Evolutionary conservation across 2,797 vertebrate species (phyloP).

Genomic region (Delichon dasypus): DNA sequence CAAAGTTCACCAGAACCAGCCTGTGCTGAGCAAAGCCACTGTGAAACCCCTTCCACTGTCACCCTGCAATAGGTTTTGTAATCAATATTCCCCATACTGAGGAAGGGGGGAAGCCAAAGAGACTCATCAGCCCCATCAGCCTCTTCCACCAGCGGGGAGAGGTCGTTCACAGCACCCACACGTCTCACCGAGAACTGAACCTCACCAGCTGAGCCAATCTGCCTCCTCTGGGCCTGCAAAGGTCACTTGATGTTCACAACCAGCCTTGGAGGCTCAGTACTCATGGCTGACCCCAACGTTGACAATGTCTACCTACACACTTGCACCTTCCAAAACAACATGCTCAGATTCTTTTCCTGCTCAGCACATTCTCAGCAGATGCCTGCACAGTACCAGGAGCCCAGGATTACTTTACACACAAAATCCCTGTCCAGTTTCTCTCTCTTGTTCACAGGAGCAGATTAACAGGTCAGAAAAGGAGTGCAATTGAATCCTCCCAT

Average conservation of each 20-base stretch:
- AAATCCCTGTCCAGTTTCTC: not conserved
- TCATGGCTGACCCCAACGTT: fast-evolving
- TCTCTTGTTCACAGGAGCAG: not conserved
- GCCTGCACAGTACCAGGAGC: not conserved
- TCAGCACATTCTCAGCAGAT: not conserved
- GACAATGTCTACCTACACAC: not conserved
- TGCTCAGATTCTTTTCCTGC: not conserved
- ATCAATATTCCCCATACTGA: fast-evolving
- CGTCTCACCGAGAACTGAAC: not conserved
- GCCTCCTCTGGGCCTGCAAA: not conserved
- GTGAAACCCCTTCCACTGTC: not conserved
- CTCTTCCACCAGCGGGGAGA: not conserved
- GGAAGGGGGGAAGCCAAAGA: not conserved
- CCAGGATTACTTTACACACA: fast-evolving
- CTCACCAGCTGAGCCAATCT: fast-evolving
- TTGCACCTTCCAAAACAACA: not conserved
- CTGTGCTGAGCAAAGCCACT: not conserved
- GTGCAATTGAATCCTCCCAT: not conserved
- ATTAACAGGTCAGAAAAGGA: not conserved
- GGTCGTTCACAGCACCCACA: not conserved
- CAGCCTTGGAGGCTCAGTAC: not conserved
- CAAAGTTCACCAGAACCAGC: not conserved
- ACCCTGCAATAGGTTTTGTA: not conserved
- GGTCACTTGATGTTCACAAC: not conserved
- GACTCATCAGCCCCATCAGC: not conserved